Conservation (phyloP, 2,888 invertebrate genomes). For the Formica aserva region DNA sequence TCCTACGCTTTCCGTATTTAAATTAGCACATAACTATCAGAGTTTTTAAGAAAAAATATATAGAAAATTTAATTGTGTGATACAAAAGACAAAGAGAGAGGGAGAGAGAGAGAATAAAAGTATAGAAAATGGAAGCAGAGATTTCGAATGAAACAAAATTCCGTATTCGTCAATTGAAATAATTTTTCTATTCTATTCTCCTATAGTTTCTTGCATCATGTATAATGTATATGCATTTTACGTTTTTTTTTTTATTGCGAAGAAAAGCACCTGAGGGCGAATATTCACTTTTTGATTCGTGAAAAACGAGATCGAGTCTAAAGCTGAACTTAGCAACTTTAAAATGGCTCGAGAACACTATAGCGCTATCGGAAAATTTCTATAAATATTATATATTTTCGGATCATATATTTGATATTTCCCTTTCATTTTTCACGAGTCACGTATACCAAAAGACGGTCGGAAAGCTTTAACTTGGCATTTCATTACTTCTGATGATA, state of each 20-base stretch:
- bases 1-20: not conserved
- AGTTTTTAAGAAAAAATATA: not conserved
- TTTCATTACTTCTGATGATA: conserved; percentile 48
- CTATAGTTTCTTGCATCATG: not conserved
- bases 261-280: conserved; percentile 8
- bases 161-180: not conserved
- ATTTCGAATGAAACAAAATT: not conserved
- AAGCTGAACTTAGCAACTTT: conserved; percentile 14
- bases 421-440: conserved; percentile 32
- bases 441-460: conserved; percentile 9
- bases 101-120: no score
- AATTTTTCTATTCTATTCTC: conserved; percentile 23
- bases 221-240: conserved; percentile 17
- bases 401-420: conserved; percentile 35
- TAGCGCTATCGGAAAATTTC: conserved; percentile 9
- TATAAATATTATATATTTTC: conserved; percentile 33
- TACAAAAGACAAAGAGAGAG: not conserved
- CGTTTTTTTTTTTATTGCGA: conserved; percentile 10
- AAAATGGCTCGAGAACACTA: conserved; percentile 17
- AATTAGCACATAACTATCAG: not conserved
- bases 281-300: conserved; percentile 45
- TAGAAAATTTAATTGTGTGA: not conserved
- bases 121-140: not conserved
- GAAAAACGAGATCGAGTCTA: conserved; percentile 17
- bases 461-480: conserved; percentile 5